These are phyloP conservation scores for Myrmecophaga tridactyla DNA, from an alignment of 2,113 vertebrate species.

Conservation along the genomic window DNA sequence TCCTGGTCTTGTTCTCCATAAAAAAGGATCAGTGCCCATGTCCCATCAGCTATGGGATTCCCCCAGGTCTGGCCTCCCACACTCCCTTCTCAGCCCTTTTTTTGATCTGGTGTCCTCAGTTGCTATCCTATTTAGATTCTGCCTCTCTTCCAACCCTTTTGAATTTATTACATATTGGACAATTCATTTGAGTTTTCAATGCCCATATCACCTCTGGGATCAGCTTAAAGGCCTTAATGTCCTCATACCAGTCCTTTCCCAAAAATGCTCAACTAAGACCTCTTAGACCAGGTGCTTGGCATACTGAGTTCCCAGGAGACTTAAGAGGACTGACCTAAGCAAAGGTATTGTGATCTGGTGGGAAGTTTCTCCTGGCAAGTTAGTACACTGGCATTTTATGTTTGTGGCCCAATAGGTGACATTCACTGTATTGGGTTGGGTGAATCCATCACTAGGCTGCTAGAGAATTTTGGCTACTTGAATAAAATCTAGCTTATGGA, in stretches of 20 bases:
- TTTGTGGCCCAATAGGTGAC: not conserved
- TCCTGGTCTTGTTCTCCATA: not conserved
- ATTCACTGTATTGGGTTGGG: not conserved
- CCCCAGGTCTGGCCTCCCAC: not conserved
- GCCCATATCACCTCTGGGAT: not conserved
- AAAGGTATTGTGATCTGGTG: not conserved
- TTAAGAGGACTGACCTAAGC: not conserved
- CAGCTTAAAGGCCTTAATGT: not conserved
- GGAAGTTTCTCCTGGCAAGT: not conserved
- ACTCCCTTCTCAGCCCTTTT: not conserved
- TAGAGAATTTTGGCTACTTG: not conserved
- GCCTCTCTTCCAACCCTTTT: not conserved
- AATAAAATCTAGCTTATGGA: conserved; percentile 13
- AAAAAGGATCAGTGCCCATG: not conserved
- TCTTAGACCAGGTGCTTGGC: not conserved
- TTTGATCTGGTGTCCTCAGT: not conserved
- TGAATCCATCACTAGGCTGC: not conserved
- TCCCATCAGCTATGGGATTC: not conserved
- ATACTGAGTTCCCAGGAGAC: not conserved
- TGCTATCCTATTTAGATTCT: not conserved
- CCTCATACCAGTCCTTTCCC: not conserved
- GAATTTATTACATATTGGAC: not conserved
- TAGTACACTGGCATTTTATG: not conserved
- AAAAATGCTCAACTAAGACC: not conserved
- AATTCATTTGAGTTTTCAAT: not conserved